Conservation (phyloP, 2,888 invertebrate genomes). For the Drosophila borborema region DNA sequence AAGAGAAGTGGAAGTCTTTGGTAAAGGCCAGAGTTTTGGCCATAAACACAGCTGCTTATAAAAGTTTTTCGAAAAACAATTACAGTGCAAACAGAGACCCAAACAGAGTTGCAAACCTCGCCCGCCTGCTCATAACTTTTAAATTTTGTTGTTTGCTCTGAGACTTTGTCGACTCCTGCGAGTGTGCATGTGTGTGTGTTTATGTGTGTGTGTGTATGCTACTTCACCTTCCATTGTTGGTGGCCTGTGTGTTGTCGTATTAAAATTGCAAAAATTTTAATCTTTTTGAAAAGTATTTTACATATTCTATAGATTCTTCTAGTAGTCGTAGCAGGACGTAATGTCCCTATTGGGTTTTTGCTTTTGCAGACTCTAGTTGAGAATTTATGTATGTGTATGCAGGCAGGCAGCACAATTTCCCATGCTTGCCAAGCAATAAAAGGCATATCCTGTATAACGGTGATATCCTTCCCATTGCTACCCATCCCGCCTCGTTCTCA, state of each 20-base stretch:
- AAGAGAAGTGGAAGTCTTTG: background rate
- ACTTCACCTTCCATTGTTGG: conserved; percentile 21
- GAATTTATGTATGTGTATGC: conserved; percentile 81
- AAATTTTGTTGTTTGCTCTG: conserved; percentile 67
- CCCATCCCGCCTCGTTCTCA: background rate
- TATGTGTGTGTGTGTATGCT: conserved; percentile 15
- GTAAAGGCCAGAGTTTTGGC: conserved; percentile 38
- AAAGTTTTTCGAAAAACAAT: conserved; percentile 60
- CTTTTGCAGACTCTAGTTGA: conserved; percentile 45
- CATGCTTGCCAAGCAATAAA: conserved; percentile 73
- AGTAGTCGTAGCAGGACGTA: conserved; percentile 39
- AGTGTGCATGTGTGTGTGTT: conserved; percentile 5
- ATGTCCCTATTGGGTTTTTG: conserved; percentile 76
- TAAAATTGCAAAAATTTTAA: conserved; percentile 81
- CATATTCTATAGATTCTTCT: conserved; percentile 74
- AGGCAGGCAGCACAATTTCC: conserved; percentile 78
- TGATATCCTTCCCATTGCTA: conserved; percentile 20
- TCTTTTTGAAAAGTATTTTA: conserved; percentile 75
- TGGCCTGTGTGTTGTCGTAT: conserved; percentile 51
- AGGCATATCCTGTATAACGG: conserved; percentile 76
- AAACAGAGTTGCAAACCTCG: conserved; percentile 12
- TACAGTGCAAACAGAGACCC: conserved; percentile 54
- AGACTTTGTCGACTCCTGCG: conserved; percentile 59
- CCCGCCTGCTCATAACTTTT: conserved; percentile 54
- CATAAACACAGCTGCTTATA: conserved; percentile 62